A percentile compares a stretch with the other conserved stretches of the same genome.
phyloP scores from a whole-genome alignment of 2,888 invertebrate species.

The Dioctria linearis region DNA sequence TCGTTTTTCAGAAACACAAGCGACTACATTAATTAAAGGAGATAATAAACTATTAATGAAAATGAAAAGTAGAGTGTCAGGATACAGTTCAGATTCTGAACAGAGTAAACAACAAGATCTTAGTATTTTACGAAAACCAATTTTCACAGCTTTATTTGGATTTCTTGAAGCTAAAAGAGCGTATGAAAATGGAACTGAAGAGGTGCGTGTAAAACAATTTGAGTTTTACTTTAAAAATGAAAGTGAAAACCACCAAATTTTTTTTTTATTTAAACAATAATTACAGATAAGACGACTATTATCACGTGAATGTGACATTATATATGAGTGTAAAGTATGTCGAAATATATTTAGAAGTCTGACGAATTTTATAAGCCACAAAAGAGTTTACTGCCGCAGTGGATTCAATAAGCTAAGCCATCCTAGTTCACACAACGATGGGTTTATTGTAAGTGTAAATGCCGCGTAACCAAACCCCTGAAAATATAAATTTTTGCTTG shows the following conservation, averaged over 20 bases:
- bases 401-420: slow-evolving; percentile 72
- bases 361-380: slow-evolving; percentile 91
- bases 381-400: slow-evolving; percentile 84
- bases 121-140: slow-evolving; percentile 77
- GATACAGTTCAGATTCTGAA: slow-evolving; percentile 66
- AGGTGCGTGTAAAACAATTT: slow-evolving; percentile 73
- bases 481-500: slow-evolving; percentile 16
- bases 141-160: slow-evolving; percentile 79
- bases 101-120: slow-evolving; percentile 72
- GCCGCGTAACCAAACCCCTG: no score
- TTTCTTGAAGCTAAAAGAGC: slow-evolving; percentile 81
- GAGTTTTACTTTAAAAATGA: no score
- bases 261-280: slow-evolving; percentile 28
- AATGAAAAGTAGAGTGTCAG: slow-evolving; percentile 61
- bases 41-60: slow-evolving; percentile 44
- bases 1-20: background rate
- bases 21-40: background rate
- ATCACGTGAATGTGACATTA: slow-evolving; percentile 87
- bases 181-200: slow-evolving; percentile 82
- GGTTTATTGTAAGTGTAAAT: slow-evolving; percentile 64
- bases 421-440: slow-evolving; percentile 71
- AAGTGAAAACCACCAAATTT: no score
- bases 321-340: slow-evolving; percentile 92
- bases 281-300: slow-evolving; percentile 82
- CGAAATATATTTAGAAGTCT: slow-evolving; percentile 88